These are phyloP conservation scores for Coelopa pilipes DNA, from an alignment of 2,888 invertebrate genomes.

Conservation along the genomic window DNA sequence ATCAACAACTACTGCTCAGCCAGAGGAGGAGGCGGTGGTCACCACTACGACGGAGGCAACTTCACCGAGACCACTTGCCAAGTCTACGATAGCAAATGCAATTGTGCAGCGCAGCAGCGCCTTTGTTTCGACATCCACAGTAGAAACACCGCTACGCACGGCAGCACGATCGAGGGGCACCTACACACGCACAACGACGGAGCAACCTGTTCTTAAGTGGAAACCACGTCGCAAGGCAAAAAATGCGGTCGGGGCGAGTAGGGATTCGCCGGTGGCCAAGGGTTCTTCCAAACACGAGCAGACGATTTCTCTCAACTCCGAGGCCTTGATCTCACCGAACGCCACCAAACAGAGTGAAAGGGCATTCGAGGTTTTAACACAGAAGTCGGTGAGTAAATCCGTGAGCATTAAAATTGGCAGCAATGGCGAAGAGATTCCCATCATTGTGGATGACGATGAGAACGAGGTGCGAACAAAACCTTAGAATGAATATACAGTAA, in stretches of 20 bases:
- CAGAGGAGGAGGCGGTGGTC: no score
- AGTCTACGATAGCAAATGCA: no score
- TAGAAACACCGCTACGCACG: conserved; percentile 49
- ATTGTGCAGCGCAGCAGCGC: conserved; percentile 11
- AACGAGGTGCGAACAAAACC: conserved; percentile 47
- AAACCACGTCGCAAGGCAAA: conserved; percentile 56
- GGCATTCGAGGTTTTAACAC: conserved; percentile 57
- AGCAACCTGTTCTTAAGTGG: conserved; percentile 61
- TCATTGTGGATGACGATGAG: conserved; percentile 59
- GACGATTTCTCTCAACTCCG: background rate
- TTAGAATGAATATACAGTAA: background rate
- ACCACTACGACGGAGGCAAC: no score
- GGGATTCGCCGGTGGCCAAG: background rate
- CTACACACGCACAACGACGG: conserved; percentile 50
- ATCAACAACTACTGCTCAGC: background rate
- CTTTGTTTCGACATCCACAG: conserved; percentile 54
- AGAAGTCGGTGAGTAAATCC: conserved; percentile 69
- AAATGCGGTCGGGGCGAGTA: conserved; percentile 22
- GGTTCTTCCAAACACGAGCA: background rate
- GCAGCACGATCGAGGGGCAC: conserved; percentile 51
- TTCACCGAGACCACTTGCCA: no score
- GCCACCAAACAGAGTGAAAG: background rate
- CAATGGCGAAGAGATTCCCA: conserved; percentile 59
- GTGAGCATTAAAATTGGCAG: conserved; percentile 70
- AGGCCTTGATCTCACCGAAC: background rate